Evolutionary conservation across 2,113 vertebrate species (phyloP).

Genomic region (Dromas ardeola): DNA sequence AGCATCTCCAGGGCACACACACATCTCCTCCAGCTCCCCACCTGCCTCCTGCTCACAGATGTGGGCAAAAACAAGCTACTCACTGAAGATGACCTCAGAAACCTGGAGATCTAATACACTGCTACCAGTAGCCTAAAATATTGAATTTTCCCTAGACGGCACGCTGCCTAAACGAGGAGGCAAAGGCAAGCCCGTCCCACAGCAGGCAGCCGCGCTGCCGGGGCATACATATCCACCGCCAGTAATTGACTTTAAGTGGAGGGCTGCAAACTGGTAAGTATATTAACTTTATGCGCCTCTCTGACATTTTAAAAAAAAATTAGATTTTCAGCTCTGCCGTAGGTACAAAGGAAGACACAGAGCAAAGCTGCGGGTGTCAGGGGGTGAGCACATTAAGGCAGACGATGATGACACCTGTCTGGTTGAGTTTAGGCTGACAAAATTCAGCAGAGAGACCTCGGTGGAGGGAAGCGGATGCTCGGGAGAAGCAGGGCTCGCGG

Average conservation of each 20-base stretch:
- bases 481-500: fast-evolving
- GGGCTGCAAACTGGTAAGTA: conserved; percentile 2
- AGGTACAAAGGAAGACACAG: neutral
- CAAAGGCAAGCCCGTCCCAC: neutral
- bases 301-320: neutral
- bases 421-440: conserved; percentile 80
- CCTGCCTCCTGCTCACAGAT: neutral
- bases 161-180: neutral
- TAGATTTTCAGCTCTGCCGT: neutral
- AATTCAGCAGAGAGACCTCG: conserved; percentile 75
- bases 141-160: neutral
- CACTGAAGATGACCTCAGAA: neutral
- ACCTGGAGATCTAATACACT: neutral
- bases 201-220: neutral
- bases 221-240: neutral
- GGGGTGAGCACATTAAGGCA: conserved; percentile 44
- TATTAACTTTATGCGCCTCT: conserved; percentile 19
- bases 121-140: neutral
- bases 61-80: neutral
- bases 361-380: conserved; percentile 47
- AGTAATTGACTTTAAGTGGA: neutral
- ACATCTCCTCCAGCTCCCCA: neutral
- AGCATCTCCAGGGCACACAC: neutral
- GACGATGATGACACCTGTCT: conserved; percentile 78
- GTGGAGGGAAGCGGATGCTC: conserved; percentile 51